Evolutionary conservation across 2,797 vertebrate species (phyloP), one percentile per base, ranked within the genome.

Genomic region (Ceyx erithaca): DNA sequence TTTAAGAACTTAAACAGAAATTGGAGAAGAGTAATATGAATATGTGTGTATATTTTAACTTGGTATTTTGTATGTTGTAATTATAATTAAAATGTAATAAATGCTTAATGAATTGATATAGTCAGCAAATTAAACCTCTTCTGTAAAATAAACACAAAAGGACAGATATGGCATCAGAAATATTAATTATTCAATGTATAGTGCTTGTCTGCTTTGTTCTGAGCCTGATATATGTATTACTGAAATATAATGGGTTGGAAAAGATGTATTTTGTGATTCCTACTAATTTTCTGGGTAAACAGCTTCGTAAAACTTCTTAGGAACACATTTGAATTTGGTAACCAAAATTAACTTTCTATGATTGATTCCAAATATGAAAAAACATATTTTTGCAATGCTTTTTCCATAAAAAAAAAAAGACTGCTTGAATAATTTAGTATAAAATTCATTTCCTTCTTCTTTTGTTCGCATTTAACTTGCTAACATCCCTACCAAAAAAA

Each of bases 1-100:
- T 35, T 54, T 71, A 63, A 79, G 68, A 91, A 72, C 22, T 89
- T 63, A 59, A 80, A 77, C 11, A 82, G 5, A 91, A 55, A 70
- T 19, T 31, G 54, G 21, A 81, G 23, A 21, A 40, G 9, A 80
- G 7, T 54, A 58, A 45, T 51, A 58, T 19, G 4, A 75, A 76
- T 33, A 61, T 26, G 35, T n/a, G 26, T 70, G 2, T n/a, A 13
- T 69, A 19, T 52, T 70, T 83, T 83, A 9, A 69, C 8, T 37
- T 4, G 2, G 6, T 48, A n/a, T 73, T 91, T 81, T 46, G 33
- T 18, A 88, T 9, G 7, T 30, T 77, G 18, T 13, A 77, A 16
- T 70, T 85, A 26, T 33, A 79, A 63, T 54, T 73, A 41, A 69
- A 86, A 84, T 7, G 5, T 46, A 67, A 62, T 22, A 68, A 63